Base-by-base conservation (phyloP, 2,888 invertebrate genomes). In the Leucoptera coffeella region DNA sequence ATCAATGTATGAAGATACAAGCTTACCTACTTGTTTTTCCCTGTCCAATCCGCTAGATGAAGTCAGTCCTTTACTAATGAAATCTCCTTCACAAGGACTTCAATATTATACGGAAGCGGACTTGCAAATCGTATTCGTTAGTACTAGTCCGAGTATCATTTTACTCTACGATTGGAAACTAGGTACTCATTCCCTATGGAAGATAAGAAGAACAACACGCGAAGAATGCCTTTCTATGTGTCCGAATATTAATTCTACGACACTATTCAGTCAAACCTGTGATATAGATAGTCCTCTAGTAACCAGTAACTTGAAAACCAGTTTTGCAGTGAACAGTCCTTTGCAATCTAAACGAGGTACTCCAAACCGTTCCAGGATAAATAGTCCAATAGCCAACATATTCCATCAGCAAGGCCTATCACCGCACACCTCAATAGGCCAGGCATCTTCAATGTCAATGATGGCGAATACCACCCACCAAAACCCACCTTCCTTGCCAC, bases 41-140 rank as follows among this genome's bases (percentile, higher is more conserved):
- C 58, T 95, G 30, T 75, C 84, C 1, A 92, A 94, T 72, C 94
- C 94, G 0, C 59, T 94, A 27, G 90, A 95, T 51, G 94, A 95
- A 58, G 83, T 92, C 14, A 82, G 85, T 29, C 94, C 94, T 0
- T 77, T 94, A 17, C 58, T 88, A 5, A 73, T 82, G 32, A 84
- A 82, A 44, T 78, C 82, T 10, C 72, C 78, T 32, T 61, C 58
- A 2, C 69, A 71, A 29, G 64, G 67, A 0, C 47, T 78, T 0
- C 74, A 75, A 28, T 75, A 80, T 38, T 72, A 81, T 32, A 78
- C 76, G n/a, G 81, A 80, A 39, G 69, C 72, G 0, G 75, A 77
- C 22, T 35, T 78, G 27, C 76, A 78, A 48, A 79, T 93, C 5
- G 80, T 93, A 25, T 91, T 81, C 45, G 82, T 88, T 0, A 78